These are phyloP conservation scores for Drosophila albomicans DNA, from an alignment of 1,140 invertebrate genomes.

Conservation along the genomic window DNA sequence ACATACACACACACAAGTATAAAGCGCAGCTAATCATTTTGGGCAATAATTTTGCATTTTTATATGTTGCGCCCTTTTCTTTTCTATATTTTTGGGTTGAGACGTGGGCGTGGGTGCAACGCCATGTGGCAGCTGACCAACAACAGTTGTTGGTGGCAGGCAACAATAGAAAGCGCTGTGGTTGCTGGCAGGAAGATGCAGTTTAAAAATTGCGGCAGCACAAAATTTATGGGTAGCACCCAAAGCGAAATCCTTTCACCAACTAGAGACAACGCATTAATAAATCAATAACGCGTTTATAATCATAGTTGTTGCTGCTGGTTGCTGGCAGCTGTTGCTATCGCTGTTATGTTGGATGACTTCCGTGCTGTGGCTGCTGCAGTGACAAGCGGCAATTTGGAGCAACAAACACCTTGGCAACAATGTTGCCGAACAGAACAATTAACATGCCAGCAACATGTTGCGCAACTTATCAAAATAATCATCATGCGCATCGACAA, in stretches of 20 bases:
- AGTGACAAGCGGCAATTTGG: conserved; percentile 77
- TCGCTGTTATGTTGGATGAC: conserved; percentile 32
- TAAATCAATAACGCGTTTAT: conserved; percentile 80
- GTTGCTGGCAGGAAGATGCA: conserved; percentile 28
- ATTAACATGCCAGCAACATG: conserved; percentile 76
- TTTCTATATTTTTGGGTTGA: neutral
- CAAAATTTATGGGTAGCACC: conserved; percentile 70
- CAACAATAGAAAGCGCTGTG: conserved; percentile 34
- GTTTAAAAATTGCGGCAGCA: conserved; percentile 54
- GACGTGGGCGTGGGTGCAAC: conserved; percentile 17
- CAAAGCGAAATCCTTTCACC: conserved; percentile 80
- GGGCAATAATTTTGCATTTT: conserved; percentile 69
- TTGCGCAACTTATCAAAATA: conserved; percentile 83
- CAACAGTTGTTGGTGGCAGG: conserved; percentile 17
- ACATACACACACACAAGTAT: conserved; percentile 28
- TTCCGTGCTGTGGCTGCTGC: conserved; percentile 52
- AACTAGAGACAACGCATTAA: conserved; percentile 70
- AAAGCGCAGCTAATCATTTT: conserved; percentile 58
- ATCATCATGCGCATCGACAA: conserved; percentile 77
- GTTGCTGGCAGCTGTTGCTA: neutral
- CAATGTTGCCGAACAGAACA: conserved; percentile 73
- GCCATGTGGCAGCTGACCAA: conserved; percentile 57
- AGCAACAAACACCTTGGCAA: conserved; percentile 66
- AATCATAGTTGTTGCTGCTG: conserved; percentile 47
- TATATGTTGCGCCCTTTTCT: conserved; percentile 58